Percentiles rank a stretch among this genome's conserved stretches.
These are phyloP conservation scores for Centruroides sculpturatus DNA, from an alignment of 1,140 invertebrate genomes.

Conservation along the genomic window DNA sequence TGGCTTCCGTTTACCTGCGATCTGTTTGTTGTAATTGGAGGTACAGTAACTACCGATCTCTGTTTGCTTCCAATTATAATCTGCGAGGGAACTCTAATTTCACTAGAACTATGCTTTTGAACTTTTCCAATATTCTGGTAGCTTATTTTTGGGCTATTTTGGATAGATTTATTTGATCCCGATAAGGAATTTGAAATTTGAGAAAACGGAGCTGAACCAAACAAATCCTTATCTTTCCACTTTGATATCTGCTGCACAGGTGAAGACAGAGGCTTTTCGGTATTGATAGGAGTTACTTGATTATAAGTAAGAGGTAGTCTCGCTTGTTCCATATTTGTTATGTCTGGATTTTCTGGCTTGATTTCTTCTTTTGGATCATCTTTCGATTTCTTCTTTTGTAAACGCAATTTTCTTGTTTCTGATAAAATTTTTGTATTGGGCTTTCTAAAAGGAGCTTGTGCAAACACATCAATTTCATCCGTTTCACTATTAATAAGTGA, in stretches of 20 bases:
- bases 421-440: constrained; percentile 22
- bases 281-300: too few relatives aligned
- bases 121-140: too few relatives aligned
- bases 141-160: too few relatives aligned
- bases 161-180: not conserved
- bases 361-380: not conserved
- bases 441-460: constrained; percentile 52
- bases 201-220: constrained; percentile 20
- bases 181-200: constrained; percentile 3
- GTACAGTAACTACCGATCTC: not conserved
- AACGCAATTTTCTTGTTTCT: constrained; percentile 5
- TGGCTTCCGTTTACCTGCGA: constrained; percentile 18
- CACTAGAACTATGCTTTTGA: too few relatives aligned
- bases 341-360: too few relatives aligned
- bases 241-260: too few relatives aligned
- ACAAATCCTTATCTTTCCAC: constrained; percentile 16
- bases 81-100: too few relatives aligned
- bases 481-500: constrained; percentile 5
- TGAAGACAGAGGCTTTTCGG: too few relatives aligned
- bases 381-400: constrained; percentile 17
- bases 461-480: constrained; percentile 47
- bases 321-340: too few relatives aligned
- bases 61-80: too few relatives aligned
- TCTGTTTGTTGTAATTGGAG: constrained; percentile 13
- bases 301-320: too few relatives aligned